These are phyloP conservation scores for Zootermopsis nevadensis DNA, from an alignment of 2,888 invertebrate species.

Conservation along the genomic window DNA sequence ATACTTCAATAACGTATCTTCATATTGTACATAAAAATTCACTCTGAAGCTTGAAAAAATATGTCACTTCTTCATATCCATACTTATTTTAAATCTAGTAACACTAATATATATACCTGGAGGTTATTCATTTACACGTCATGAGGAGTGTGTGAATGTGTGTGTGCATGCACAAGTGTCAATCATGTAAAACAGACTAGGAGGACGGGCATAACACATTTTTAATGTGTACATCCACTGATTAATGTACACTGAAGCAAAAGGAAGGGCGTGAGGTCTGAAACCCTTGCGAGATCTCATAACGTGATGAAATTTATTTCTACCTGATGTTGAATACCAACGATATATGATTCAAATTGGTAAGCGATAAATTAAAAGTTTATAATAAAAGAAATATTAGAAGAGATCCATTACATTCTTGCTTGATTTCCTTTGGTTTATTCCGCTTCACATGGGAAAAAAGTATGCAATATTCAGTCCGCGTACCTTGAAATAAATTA, in stretches of 20 bases:
- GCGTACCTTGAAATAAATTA: no score
- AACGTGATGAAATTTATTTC: not conserved
- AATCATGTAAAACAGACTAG: not conserved
- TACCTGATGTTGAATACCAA: not conserved
- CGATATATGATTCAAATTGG: no score
- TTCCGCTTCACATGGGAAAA: no score
- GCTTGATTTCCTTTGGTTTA: no score
- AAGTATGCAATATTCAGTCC: no score
- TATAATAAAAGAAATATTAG: no score
- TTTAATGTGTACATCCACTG: not conserved
- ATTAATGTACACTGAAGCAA: not conserved
- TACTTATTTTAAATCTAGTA: not conserved
- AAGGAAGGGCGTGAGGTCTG: not conserved
- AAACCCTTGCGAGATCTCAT: not conserved
- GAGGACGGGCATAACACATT: not conserved
- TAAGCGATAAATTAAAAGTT: no score
- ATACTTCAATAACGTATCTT: not conserved
- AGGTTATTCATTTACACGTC: not conserved
- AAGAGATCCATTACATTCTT: no score
- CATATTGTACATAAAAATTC: not conserved
- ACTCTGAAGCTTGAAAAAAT: constrained; percentile 23
- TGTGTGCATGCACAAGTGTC: not conserved
- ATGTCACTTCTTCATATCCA: not conserved
- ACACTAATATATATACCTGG: not conserved
- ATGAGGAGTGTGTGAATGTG: not conserved